Evolutionary conservation across 2,113 vertebrate species (phyloP).

Genomic region (Rhynchopsitta pachyrhyncha): DNA sequence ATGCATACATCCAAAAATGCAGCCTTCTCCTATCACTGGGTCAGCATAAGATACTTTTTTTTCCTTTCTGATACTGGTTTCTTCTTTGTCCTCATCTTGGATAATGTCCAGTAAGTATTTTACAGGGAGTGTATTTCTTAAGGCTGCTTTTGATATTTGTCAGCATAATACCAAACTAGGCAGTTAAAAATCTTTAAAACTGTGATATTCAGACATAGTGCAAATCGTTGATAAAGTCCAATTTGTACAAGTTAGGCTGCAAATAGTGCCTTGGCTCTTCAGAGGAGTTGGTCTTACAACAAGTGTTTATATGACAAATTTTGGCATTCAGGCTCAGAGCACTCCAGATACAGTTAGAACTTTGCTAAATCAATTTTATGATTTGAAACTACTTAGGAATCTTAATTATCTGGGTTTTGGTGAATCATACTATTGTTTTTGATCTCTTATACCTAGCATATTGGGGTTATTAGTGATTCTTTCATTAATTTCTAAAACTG

Average conservation of each 20-base stretch:
- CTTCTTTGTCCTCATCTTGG: conserved; percentile 23
- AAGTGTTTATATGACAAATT: neutral
- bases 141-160: neutral
- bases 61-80: conserved; percentile 18
- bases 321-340: neutral
- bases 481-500: neutral
- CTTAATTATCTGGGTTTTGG: neutral
- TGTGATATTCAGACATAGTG: neutral
- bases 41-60: neutral
- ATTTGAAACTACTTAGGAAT: neutral
- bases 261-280: neutral
- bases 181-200: neutral
- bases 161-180: neutral
- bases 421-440: neutral
- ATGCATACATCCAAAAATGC: neutral
- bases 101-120: conserved; percentile 31
- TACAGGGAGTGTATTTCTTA: neutral
- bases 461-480: neutral
- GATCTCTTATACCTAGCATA: neutral
- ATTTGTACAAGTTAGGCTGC: neutral
- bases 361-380: neutral
- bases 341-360: neutral
- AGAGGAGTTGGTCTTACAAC: neutral
- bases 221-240: neutral
- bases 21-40: neutral